Evolutionary conservation across 1,140 invertebrate genomes (phyloP), one percentile per base, ranked within the genome.

Genomic region (Ostrea edulis): DNA sequence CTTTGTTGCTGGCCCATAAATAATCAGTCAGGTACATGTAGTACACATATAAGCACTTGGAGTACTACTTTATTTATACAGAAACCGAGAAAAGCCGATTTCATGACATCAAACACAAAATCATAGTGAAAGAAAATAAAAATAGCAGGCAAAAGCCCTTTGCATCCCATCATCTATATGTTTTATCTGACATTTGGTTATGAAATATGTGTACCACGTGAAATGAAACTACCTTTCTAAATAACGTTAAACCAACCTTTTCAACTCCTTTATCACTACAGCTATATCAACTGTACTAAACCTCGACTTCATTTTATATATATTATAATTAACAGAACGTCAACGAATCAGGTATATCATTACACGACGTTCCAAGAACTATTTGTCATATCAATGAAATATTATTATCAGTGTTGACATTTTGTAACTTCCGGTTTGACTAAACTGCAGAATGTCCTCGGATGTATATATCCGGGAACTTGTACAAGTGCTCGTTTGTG

Each of bases 241-340:
- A 17, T 12, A 8, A 58, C 55, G 14, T 58, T 62, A 62, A n/a
- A 77, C 68, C 29, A 96, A 98, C 97, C 96, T 97, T 95, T 98
- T 97, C 44, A 99, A 94, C 95, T 99, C 98, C 82, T 96, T 96
- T 25, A 98, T 95, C 90, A 96, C 96, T 93, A 97, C 98, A 88
- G 97, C 96, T 86, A 99, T 97, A 95, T 99, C 98, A 92, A 97
- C 97, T 0, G 98, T 98, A 93, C 97, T 98, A 95, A 98, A 99
- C 94, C 98, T 96, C 14, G 96, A 97, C 95, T 99, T 99, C 98
- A 99, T 98, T 91, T 95, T 35, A 85, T 55, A 29, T 35, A 11
- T 53, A 52, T 2, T 83, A 14, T 83, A 0, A 52, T 11, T 53
- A 17, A 52, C 25, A 4, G 2, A 2, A 81, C 14, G 9, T 83